Conservation (phyloP, 1,140 invertebrate species). For the Hirudo medicinalis region DNA sequence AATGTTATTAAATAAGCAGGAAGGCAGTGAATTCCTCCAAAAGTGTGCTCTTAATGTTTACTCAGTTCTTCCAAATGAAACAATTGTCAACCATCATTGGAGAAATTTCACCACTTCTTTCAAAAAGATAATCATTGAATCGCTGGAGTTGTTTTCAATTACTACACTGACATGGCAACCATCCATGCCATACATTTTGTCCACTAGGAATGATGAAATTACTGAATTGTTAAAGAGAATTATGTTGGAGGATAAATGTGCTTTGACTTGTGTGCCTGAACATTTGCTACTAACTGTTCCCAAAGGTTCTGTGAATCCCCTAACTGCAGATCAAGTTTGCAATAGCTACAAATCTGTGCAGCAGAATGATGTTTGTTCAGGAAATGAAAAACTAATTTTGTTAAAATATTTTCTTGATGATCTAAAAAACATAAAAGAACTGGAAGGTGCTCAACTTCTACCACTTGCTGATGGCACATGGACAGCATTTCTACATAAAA, state of each 20-base stretch:
- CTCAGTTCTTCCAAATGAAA: neutral
- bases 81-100: neutral
- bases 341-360: neutral
- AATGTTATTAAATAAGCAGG: neutral
- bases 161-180: no score
- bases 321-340: neutral
- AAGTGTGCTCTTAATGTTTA: neutral
- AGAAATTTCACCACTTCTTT: neutral
- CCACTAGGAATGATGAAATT: no score
- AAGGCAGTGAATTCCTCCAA: neutral
- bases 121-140: no score
- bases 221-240: no score
- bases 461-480: slow-evolving; percentile 9
- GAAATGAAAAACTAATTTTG: no score
- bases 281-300: no score
- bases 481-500: neutral
- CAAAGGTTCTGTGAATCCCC: no score
- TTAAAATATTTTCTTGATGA: neutral
- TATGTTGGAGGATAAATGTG: no score
- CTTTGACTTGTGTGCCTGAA: no score
- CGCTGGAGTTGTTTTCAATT: no score
- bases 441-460: slow-evolving; percentile 1
- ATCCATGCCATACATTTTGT: no score
- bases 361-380: neutral
- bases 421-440: neutral